phyloP scores from a whole-genome alignment of 2,888 invertebrate genomes.

The Heliconius sara region DNA sequence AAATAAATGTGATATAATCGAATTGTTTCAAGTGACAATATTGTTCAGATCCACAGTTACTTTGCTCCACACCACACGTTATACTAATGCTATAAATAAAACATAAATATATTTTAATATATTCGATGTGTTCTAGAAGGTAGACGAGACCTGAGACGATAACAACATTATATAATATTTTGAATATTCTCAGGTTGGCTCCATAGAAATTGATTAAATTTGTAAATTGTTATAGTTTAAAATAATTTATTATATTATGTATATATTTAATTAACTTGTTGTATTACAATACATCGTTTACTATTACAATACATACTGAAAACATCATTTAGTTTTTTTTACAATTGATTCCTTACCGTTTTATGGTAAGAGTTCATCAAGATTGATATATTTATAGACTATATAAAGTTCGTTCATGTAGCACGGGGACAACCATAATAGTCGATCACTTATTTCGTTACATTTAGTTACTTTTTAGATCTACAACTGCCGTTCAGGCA shows the following conservation, averaged over 20 bases:
- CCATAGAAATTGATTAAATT: neutral
- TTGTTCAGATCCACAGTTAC: neutral
- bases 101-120: slow-evolving; percentile 23
- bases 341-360: neutral
- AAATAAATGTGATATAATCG: neutral
- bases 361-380: too few species aligned
- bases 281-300: too few species aligned
- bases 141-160: neutral
- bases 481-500: too few species aligned
- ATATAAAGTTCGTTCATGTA: too few species aligned
- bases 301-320: too few species aligned
- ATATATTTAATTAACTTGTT: too few species aligned
- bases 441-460: neutral
- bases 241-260: neutral
- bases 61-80: neutral
- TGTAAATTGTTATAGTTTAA: neutral
- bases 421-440: neutral
- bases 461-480: too few species aligned
- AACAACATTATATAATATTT: slow-evolving; percentile 3
- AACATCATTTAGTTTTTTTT: neutral
- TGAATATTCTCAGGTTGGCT: neutral
- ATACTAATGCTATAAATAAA: slow-evolving; percentile 6
- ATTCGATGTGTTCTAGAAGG: slow-evolving; percentile 21
- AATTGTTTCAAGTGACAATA: neutral
- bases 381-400: too few species aligned